A percentile compares a stretch with the other conserved stretches of the same genome.
Conservation (phyloP, 2,113 vertebrate genomes). For the Centrocercus urophasianus region DNA sequence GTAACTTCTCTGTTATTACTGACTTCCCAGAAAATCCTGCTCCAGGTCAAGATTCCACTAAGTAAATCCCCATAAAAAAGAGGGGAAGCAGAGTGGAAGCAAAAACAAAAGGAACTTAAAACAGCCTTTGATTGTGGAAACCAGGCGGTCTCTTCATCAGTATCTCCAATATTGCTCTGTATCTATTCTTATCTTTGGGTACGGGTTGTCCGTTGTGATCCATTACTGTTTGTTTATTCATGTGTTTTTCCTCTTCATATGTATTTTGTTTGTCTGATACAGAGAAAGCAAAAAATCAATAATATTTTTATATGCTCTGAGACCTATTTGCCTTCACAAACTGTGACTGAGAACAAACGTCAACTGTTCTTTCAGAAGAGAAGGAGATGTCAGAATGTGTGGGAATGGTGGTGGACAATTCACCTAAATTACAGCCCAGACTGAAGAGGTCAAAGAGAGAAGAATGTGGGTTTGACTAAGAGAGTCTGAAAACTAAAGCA, state of each 20-base stretch:
- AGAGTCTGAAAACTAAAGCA: background rate
- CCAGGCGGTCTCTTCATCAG: background rate
- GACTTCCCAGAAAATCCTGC: background rate
- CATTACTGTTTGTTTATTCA: background rate
- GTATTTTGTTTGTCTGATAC: background rate
- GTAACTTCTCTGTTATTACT: background rate
- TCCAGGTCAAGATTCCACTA: background rate
- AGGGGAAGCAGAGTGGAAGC: background rate
- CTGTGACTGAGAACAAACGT: background rate
- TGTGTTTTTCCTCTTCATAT: background rate
- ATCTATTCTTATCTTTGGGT: background rate
- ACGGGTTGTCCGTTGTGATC: background rate
- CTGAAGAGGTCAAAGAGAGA: background rate
- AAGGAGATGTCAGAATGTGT: background rate
- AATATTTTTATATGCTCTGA: background rate
- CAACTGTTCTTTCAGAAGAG: background rate
- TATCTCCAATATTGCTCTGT: background rate
- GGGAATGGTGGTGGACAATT: background rate
- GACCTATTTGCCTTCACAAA: background rate
- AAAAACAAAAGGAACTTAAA: background rate
- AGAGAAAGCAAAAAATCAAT: background rate
- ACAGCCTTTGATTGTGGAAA: background rate
- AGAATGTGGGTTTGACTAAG: background rate
- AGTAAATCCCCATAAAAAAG: background rate
- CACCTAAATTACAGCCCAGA: background rate